Conservation (phyloP, 1,140 invertebrate species). For the Drosophila sproati region DNA sequence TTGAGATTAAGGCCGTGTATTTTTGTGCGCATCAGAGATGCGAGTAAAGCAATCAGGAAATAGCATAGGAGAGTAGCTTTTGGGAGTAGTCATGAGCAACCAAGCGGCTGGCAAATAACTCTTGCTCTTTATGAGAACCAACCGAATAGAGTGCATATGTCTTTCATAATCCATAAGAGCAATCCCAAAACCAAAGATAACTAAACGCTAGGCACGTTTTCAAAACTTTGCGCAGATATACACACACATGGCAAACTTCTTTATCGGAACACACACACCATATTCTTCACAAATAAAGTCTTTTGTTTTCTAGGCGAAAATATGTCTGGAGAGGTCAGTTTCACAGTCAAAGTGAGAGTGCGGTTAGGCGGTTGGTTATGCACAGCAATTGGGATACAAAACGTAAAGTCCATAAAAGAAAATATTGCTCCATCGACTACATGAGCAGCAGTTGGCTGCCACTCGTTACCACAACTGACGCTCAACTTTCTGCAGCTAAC, state of each 20-base stretch:
- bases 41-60: constrained; percentile 25
- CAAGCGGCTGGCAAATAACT: constrained; percentile 15
- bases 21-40: constrained; percentile 1
- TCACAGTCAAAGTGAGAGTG: constrained; percentile 22
- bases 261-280: constrained; percentile 6
- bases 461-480: constrained; percentile 15
- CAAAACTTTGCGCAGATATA: constrained; percentile 10
- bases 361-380: not conserved
- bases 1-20: not conserved
- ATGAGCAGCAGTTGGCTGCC: constrained; percentile 26
- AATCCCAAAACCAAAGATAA: constrained; percentile 18
- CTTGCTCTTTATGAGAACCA: constrained; percentile 16
- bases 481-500: constrained; percentile 36
- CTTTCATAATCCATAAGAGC: constrained; percentile 34
- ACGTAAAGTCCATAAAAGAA: constrained; percentile 74
- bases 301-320: constrained; percentile 52
- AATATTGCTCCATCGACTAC: constrained; percentile 54
- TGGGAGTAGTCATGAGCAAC: not conserved
- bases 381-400: constrained; percentile 31
- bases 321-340: constrained; percentile 56
- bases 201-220: constrained; percentile 32
- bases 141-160: constrained; percentile 7
- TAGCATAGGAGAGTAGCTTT: constrained; percentile 24
- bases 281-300: constrained; percentile 1
- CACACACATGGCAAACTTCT: not conserved